A percentile compares a stretch with the other conserved stretches of the same genome.
These are phyloP conservation scores for Pasiphila rectangulata DNA, from an alignment of 2,888 invertebrate genomes.

Conservation along the genomic window DNA sequence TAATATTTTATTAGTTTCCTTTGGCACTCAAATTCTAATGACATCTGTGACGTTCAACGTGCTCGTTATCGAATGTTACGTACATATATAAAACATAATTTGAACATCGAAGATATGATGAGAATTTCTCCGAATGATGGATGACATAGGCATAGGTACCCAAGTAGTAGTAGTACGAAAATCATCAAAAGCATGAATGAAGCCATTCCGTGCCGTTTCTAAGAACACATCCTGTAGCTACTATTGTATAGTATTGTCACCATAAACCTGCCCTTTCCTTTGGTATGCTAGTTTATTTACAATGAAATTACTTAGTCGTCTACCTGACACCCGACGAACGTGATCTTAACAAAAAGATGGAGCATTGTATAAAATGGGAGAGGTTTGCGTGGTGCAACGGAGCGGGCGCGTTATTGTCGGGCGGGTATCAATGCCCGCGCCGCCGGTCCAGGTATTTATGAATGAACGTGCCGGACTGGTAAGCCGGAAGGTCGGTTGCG, in stretches of 20 bases:
- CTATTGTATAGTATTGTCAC: slow-evolving; percentile 49
- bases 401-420: slow-evolving; percentile 40
- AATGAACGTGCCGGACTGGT: slow-evolving; percentile 76
- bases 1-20: slow-evolving; percentile 45
- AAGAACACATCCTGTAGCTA: slow-evolving; percentile 65
- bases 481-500: slow-evolving; percentile 65
- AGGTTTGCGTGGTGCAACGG: slow-evolving; percentile 56
- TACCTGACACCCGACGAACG: slow-evolving; percentile 69
- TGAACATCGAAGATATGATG: too few species aligned
- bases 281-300: slow-evolving; percentile 53
- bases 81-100: too few species aligned
- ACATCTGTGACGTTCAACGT: slow-evolving; percentile 18
- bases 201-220: slow-evolving; percentile 38
- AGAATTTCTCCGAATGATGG: too few species aligned
- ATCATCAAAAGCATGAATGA: slow-evolving; percentile 58
- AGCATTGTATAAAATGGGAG: slow-evolving; percentile 62
- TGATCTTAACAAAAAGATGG: slow-evolving; percentile 58
- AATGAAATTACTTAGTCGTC: slow-evolving; percentile 54
- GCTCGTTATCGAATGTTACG: background rate
- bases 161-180: slow-evolving; percentile 22
- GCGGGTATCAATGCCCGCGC: slow-evolving; percentile 36
- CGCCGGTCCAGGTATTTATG: slow-evolving; percentile 70
- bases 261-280: slow-evolving; percentile 57
- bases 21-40: slow-evolving; percentile 23
- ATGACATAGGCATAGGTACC: background rate